Base-by-base conservation (phyloP, 2,113 vertebrate genomes). In the Monopterus albus region DNA sequence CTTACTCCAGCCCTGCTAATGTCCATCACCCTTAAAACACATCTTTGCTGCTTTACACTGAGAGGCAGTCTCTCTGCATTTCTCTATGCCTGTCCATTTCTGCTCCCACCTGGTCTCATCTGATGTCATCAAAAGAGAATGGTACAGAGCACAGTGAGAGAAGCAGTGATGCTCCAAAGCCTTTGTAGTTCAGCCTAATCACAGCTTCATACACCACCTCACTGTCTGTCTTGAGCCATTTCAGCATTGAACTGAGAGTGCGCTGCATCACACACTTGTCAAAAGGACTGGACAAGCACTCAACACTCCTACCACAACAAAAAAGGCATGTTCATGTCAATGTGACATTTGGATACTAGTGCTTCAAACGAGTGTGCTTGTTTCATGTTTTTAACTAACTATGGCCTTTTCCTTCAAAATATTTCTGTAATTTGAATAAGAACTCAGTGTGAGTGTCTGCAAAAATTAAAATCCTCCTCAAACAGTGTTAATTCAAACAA, bases 131-230 rank as follows among this genome's bases (percentile, higher is more conserved):
- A 83, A 68, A 79, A 69, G 35, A 53, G 14, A 31, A 72, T 47
- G 35, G 65, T 12, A 23, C 14, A 11, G 66, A 59, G 61, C 39
- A 38, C 50, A 51, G 39, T 2, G 35, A 28, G 68, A 57, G 69
- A 66, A 51, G 40, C 39, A 13, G 71, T 1, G 46, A 68, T 57
- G 61, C 81, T 78, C 42, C 23, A 49, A 35, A 72, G 42, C 70
- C 73, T 82, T 68, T 73, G 76, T 65, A 72, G 65, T 52, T 64
- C 49, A 71, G 50, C 58, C 63, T 75, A 78, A 84, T 88, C 82
- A 74, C 40, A 45, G 77, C 78, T 58, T 63, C 75, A 56, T 68
- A 87, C 36, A 76, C 73, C 68, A 53, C 69, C 69, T 75, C 52
- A 9, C 46, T 67, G 23, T 40, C 50, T 79, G 56, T 74, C 35